A percentile compares a stretch with the other conserved stretches of the same genome.
Conservation (phyloP, 2,888 invertebrate species). For the Hyposoter didymator region DNA sequence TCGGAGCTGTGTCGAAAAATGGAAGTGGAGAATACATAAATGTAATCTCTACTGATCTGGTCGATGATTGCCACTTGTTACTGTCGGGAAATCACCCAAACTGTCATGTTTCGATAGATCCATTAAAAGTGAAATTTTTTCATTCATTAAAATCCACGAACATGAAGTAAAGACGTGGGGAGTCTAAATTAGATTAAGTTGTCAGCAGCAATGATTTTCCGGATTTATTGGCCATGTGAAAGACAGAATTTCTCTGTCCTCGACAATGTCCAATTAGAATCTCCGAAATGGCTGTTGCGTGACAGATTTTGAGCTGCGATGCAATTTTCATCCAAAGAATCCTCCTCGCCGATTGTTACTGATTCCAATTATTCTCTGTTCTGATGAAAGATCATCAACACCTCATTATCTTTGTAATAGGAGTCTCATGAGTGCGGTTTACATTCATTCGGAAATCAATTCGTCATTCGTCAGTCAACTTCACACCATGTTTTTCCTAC, state of each 20-base stretch:
- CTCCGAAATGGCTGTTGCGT: neutral
- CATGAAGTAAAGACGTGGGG: neutral
- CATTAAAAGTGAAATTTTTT: slow-evolving; percentile 9
- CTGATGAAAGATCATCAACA: neutral
- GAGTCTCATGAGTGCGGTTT: neutral
- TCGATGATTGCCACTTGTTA: neutral
- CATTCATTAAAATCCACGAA: neutral
- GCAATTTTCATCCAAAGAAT: neutral
- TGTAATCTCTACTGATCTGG: neutral
- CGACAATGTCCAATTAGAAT: neutral
- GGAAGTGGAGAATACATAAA: neutral
- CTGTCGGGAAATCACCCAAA: neutral
- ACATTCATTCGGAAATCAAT: neutral
- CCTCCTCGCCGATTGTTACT: neutral
- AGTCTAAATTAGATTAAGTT: neutral
- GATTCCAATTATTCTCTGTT: neutral
- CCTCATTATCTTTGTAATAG: neutral
- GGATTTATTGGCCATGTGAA: neutral
- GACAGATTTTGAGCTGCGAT: neutral
- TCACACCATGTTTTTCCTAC: neutral
- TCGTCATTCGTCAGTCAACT: neutral
- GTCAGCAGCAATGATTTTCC: neutral
- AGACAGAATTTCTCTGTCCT: neutral
- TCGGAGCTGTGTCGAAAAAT: neutral
- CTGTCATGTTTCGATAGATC: neutral